phyloP scores from a whole-genome alignment of 2,888 invertebrate species.

The Tenthredo distinguenda region DNA sequence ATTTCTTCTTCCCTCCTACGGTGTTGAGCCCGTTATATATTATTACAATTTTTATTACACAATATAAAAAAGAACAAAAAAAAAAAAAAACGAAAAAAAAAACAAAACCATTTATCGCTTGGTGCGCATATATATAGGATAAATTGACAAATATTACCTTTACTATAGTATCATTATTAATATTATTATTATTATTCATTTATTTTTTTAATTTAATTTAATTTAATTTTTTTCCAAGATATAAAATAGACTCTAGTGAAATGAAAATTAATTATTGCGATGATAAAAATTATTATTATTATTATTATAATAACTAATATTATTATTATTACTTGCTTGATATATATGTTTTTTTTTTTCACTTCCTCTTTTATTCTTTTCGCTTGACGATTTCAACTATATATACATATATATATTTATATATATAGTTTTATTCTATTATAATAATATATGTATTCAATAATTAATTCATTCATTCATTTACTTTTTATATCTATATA shows the following conservation, averaged over 20 bases:
- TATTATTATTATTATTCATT: neutral
- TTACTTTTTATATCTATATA: neutral
- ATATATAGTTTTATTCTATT: neutral
- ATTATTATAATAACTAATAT: too few species aligned
- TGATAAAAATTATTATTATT: conserved; percentile 11
- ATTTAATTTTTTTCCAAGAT: conserved; percentile 52
- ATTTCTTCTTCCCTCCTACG: neutral
- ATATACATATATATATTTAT: conserved; percentile 6
- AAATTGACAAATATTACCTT: conserved; percentile 65
- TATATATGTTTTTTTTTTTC: conserved; percentile 9
- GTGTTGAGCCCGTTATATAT: neutral
- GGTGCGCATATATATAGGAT: conserved; percentile 56
- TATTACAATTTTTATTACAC: neutral
- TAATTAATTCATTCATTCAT: neutral
- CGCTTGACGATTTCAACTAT: conserved; percentile 7
- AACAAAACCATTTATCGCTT: conserved; percentile 30
- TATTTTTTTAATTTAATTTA: neutral
- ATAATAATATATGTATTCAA: neutral
- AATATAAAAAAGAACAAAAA: neutral
- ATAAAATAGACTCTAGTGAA: conserved; percentile 50
- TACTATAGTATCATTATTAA: neutral
- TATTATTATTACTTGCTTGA: conserved; percentile 45
- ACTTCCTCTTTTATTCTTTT: neutral
- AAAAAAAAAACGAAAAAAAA: neutral
- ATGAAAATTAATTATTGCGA: conserved; percentile 52